Base-by-base conservation (phyloP, 1,140 invertebrate species). In the Aphis craccivora region DNA sequence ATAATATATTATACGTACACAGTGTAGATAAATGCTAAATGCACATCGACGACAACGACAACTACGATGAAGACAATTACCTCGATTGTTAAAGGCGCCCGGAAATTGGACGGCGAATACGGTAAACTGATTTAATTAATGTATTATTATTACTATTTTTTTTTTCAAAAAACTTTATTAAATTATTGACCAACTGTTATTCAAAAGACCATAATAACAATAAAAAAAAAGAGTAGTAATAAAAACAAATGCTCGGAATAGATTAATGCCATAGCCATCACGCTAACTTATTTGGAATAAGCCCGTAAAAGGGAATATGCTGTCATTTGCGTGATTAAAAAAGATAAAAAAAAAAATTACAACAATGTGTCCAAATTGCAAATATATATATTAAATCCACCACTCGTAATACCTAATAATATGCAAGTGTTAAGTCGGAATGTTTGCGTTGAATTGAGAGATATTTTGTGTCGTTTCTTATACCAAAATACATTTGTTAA, bases 81-180 rank as follows among this genome's bases (percentile, higher is more conserved):
- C 30, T 76, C 30, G 60, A n/a, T 76, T 4, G 30, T 40, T 40
- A 40, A 23, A 25, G n/a, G 4, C 40, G 48, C 0, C 87, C 48
- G 87, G 87, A 88, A 88, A 88, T 88, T 88, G n/a, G 18, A 88
- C 8, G 87, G 8, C n/a, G n/a, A 53, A 88, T 76, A 76, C 87
- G 20, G 48, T n/a, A 88, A 88, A 88, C 53, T 22, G n/a, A 88
- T 35, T 30, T 48, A 37, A 88, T 53, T 88, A 88, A 37, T 30
- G 20, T 88, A 51, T 53, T 37, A n/a, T 35, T n/a, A 51, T 51
- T 51, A 51, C 14, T 30, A 2, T 60, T 76, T 76, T 67, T 67
- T 60, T 60, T 30, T 5, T n/a, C 3, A 11, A 5, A 67, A 48
- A 22, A 35, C n/a, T n/a, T 35, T 5, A 51, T 2, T 51, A n/a